Evolutionary conservation across 1,140 invertebrate species (phyloP).

Genomic region (Dinoponera quadriceps): DNA sequence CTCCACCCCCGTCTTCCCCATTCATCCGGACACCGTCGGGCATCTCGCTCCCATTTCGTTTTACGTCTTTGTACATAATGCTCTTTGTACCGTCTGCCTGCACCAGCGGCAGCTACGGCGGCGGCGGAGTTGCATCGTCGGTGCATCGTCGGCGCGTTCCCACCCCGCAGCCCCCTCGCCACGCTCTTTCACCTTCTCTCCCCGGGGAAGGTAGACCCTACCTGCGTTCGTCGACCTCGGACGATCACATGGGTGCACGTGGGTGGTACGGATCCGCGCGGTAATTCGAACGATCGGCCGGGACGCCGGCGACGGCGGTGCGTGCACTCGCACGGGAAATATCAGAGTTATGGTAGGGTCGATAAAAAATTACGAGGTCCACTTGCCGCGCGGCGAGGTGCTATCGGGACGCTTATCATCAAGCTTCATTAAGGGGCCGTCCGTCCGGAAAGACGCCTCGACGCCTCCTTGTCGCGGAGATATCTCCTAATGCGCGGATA

Average conservation of each 20-base stretch:
- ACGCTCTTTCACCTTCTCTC: slow-evolving; percentile 44
- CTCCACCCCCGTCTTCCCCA: slow-evolving; percentile 69
- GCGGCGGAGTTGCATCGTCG: slow-evolving; percentile 33
- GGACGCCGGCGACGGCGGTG: background rate
- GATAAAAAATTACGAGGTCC: too few species aligned
- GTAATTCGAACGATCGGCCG: slow-evolving; percentile 41
- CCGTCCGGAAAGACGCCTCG: too few species aligned
- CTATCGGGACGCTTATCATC: too few species aligned
- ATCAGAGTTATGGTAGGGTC: background rate
- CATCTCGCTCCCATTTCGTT: slow-evolving; percentile 81
- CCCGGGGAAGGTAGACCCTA: slow-evolving; percentile 65
- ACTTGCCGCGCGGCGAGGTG: too few species aligned
- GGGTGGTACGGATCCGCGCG: slow-evolving; percentile 69
- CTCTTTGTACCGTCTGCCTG: slow-evolving; percentile 78
- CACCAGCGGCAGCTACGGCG: slow-evolving; percentile 55
- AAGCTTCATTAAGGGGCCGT: too few species aligned
- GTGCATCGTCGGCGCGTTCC: slow-evolving; percentile 48
- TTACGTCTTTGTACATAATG: slow-evolving; percentile 82
- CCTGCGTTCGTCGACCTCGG: slow-evolving; percentile 75
- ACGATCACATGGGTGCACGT: slow-evolving; percentile 72
- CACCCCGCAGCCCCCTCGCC: slow-evolving; percentile 42
- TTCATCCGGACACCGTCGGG: slow-evolving; percentile 77
- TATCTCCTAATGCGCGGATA: too few species aligned
- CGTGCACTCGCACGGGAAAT: background rate
- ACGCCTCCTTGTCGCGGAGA: too few species aligned